Base-by-base conservation (phyloP, 2,888 invertebrate species). In the Ophioninae sp. region DNA sequence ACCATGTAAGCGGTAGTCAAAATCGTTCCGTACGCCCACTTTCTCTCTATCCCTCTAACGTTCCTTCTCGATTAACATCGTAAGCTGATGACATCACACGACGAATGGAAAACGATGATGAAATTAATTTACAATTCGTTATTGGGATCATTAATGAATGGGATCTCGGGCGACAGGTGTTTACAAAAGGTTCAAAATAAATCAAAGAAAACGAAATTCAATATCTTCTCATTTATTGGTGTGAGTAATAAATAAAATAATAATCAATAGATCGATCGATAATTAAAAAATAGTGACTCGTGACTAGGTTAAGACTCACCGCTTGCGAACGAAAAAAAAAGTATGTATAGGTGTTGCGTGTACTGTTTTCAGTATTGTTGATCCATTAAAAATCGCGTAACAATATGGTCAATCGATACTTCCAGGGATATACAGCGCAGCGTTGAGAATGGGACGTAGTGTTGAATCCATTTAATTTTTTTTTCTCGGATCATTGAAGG, bases 291-390 rank as follows among this genome's bases (percentile, higher is more conserved):
- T 92, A 92, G 92, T 93, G 92, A 92, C 90, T 92, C 89, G 93
- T 93, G 93, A 93, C 92, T 93, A 93, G 92, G 92, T 92, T 92
- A 91, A 92, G 91, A 93, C 93, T 93, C 93, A 93, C 92, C 92
- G 92, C 90, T 93, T 92, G 90, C 91, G 90, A 91, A 90, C 89
- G 88, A 88, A 86, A 85, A 84, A 90, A 89, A 88, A 88, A 86
- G 87, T 90, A 86, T 89, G 78, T 86, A 82, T 83, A 71, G 77
- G 63, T 79, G 23, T 64, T 59, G 78, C 84, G 80, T 85, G 76
- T 81, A 78, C 75, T 78, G 77, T 78, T 81, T 71, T 30, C 30
- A 82, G 75, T 76, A 86, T 86, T 87, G 13, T 87, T 85, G 85
- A 86, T 80, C 58, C 63, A 81, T 65, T 82, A 85, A 83, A 74